Conservation (phyloP, 2,888 invertebrate species). For the Calameuta pallipes region DNA sequence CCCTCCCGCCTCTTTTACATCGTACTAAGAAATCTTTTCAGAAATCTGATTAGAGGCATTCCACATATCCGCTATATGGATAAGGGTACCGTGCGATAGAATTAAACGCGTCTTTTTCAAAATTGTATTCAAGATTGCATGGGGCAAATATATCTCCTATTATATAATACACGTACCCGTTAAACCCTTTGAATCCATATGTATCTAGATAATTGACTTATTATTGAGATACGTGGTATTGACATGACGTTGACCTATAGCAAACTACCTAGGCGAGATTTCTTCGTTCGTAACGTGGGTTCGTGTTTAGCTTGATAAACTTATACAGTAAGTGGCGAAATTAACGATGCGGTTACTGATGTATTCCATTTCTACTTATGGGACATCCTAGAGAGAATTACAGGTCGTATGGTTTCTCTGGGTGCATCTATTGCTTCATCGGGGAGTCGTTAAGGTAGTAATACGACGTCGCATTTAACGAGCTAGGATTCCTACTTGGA, state of each 20-base stretch:
- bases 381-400: not conserved
- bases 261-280: not conserved
- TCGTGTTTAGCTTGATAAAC: not conserved
- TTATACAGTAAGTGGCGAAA: not conserved
- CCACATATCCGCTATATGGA: not conserved
- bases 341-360: not conserved
- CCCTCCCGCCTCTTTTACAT: not conserved
- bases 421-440: not conserved
- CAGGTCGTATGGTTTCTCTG: not conserved
- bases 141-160: not conserved
- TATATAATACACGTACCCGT: not conserved
- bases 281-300: not conserved
- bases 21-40: not conserved
- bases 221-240: not conserved
- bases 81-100: not conserved
- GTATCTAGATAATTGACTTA: not conserved
- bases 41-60: not conserved
- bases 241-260: not conserved
- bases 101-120: not conserved
- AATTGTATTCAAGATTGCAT: not conserved
- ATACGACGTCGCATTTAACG: not conserved
- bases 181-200: not conserved
- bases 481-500: not conserved
- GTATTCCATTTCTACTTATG: not conserved
- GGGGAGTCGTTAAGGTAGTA: not conserved